phyloP scores from a whole-genome alignment of 1,140 invertebrate genomes.

The Danaus plexippus region DNA sequence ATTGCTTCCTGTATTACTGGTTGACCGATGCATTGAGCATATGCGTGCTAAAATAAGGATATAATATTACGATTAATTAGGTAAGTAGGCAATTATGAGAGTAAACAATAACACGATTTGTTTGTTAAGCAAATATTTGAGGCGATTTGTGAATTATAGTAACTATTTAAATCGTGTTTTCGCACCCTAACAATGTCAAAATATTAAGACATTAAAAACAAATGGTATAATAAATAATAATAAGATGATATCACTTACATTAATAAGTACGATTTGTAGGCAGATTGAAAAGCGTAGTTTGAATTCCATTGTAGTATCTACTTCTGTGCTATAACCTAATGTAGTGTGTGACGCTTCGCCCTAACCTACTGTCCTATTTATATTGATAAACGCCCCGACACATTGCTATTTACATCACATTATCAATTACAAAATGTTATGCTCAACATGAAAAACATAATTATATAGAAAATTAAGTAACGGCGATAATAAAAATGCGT shows the following conservation, averaged over 20 bases:
- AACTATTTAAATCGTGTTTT: too few relatives aligned
- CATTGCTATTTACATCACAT: slow-evolving; percentile 12
- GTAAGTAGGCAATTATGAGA: too few relatives aligned
- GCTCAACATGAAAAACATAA: not conserved
- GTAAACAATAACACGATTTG: too few relatives aligned
- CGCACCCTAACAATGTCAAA: too few relatives aligned
- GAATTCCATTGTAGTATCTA: slow-evolving; percentile 18
- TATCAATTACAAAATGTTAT: slow-evolving; percentile 10
- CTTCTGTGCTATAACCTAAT: slow-evolving; percentile 10
- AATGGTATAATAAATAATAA: slow-evolving; percentile 1
- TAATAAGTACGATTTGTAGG: slow-evolving; percentile 13
- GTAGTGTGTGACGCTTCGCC: slow-evolving; percentile 9
- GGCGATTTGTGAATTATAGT: too few relatives aligned
- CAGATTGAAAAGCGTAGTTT: slow-evolving; percentile 17
- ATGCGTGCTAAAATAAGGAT: slow-evolving; percentile 15
- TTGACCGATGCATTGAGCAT: slow-evolving; percentile 17
- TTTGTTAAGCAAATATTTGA: too few relatives aligned
- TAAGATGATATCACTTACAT: slow-evolving; percentile 11
- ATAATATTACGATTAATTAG: too few relatives aligned
- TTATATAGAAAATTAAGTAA: too few relatives aligned
- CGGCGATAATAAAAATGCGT: too few relatives aligned
- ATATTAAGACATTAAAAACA: slow-evolving; percentile 1
- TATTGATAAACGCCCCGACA: slow-evolving; percentile 19
- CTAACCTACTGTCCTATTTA: slow-evolving; percentile 29
- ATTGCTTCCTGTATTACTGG: slow-evolving; percentile 9